These are phyloP conservation scores for Amphiprion percula DNA, from an alignment of 2,113 vertebrate genomes.

Conservation along the genomic window DNA sequence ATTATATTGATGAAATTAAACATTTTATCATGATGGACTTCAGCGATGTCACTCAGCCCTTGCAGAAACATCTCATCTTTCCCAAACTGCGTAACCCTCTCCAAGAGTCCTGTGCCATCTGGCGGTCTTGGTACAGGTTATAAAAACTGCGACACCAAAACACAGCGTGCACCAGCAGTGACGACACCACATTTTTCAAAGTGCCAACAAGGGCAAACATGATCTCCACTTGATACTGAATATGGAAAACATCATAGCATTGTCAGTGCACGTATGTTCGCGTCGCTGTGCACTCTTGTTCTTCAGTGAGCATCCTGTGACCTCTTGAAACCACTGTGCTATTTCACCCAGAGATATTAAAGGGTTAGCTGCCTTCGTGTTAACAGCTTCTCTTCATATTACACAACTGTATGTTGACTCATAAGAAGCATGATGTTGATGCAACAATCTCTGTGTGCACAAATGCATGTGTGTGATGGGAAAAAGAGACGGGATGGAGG, in stretches of 20 bases:
- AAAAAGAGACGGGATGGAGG: conserved; percentile 20
- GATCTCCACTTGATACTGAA: too few relatives aligned
- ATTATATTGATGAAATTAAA: too few relatives aligned
- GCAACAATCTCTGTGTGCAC: conserved; percentile 20
- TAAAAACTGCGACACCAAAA: too few relatives aligned
- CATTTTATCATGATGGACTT: too few relatives aligned
- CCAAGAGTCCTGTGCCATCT: too few relatives aligned
- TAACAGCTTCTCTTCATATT: neutral
- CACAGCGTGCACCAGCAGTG: too few relatives aligned
- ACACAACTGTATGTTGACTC: conserved; percentile 10
- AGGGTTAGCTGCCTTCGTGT: neutral
- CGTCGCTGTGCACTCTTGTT: neutral
- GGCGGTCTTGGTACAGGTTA: too few relatives aligned
- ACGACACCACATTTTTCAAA: too few relatives aligned
- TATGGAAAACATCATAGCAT: neutral
- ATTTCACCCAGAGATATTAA: conserved; percentile 4
- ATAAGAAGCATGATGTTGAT: neutral
- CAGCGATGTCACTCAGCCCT: too few relatives aligned
- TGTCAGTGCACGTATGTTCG: neutral
- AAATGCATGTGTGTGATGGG: neutral
- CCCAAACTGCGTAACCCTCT: too few relatives aligned
- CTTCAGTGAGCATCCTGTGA: neutral
- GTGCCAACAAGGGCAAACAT: too few relatives aligned
- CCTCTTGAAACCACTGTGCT: neutral
- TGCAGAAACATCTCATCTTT: too few relatives aligned